A percentile compares a stretch with the other conserved stretches of the same genome.
phyloP scores from a whole-genome alignment of 2,113 vertebrate genomes.

The Petaurus breviceps region DNA sequence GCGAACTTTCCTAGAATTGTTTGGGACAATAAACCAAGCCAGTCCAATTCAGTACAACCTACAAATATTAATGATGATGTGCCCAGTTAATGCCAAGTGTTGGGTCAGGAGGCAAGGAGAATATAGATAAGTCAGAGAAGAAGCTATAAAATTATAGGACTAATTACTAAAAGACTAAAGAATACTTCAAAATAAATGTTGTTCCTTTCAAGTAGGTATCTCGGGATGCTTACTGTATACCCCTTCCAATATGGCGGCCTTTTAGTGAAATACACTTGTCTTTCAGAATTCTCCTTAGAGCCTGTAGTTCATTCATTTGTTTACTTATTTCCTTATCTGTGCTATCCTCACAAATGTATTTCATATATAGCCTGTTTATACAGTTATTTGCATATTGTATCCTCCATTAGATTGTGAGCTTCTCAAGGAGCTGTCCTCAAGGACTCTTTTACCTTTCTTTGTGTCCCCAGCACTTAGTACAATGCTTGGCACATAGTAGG shows the following conservation, averaged over 20 bases:
- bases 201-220: not conserved
- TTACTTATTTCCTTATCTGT: not conserved
- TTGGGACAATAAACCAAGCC: not conserved
- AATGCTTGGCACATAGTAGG: not conserved
- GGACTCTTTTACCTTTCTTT: not conserved
- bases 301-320: not conserved
- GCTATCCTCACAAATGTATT: not conserved
- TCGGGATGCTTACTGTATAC: not conserved
- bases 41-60: not conserved
- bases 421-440: not conserved
- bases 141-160: not conserved
- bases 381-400: not conserved
- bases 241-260: not conserved
- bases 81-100: not conserved
- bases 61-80: not conserved
- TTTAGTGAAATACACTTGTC: not conserved
- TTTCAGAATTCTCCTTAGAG: not conserved
- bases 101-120: not conserved
- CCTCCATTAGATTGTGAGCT: not conserved
- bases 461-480: too few relatives aligned
- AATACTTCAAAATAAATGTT: not conserved
- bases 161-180: not conserved
- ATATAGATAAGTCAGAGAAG: not conserved
- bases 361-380: not conserved
- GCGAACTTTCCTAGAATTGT: not conserved